These are phyloP conservation scores for Pelodytes ibericus DNA, from an alignment of 2,797 vertebrate species.

Conservation along the genomic window DNA sequence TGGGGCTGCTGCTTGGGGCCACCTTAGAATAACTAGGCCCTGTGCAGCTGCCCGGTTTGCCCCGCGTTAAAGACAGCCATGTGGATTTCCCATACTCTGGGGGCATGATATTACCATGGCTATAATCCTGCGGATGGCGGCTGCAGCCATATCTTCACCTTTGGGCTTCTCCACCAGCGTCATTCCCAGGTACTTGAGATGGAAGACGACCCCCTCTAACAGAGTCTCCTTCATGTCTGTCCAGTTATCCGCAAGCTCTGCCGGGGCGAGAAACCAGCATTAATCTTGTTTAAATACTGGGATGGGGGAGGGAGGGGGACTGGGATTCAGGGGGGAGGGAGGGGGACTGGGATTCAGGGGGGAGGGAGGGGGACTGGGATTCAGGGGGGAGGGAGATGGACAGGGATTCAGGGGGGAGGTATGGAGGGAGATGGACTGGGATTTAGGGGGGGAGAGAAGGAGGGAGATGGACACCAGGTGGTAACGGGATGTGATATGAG, in stretches of 20 bases:
- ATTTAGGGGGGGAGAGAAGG: background rate
- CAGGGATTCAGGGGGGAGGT: background rate
- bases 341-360: background rate
- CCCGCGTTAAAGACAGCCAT: too few relatives aligned
- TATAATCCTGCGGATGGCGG: conserved; percentile 86
- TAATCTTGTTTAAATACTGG: too few relatives aligned
- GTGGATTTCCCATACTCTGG: too few relatives aligned
- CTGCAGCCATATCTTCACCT: conserved; percentile 90
- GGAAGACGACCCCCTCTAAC: conserved; percentile 88
- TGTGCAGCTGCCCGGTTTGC: too few relatives aligned
- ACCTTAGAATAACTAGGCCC: too few relatives aligned
- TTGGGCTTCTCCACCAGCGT: conserved; percentile 89
- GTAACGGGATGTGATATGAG: too few relatives aligned
- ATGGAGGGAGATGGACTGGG: background rate
- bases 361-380: background rate
- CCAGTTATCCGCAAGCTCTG: conserved; percentile 88
- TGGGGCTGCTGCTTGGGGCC: too few relatives aligned
- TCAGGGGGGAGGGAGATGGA: too few relatives aligned
- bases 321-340: background rate
- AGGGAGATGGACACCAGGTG: too few relatives aligned
- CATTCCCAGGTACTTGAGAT: conserved; percentile 91
- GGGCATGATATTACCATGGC: conserved; percentile 83
- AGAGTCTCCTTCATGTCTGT: conserved; percentile 87
- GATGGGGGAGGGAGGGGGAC: background rate
- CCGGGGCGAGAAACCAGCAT: conserved; percentile 41